Percentiles rank a stretch among this genome's conserved stretches.
These are phyloP conservation scores for Vannuccia rotundouncinata DNA, from an alignment of 2,888 invertebrate genomes.

Conservation along the genomic window DNA sequence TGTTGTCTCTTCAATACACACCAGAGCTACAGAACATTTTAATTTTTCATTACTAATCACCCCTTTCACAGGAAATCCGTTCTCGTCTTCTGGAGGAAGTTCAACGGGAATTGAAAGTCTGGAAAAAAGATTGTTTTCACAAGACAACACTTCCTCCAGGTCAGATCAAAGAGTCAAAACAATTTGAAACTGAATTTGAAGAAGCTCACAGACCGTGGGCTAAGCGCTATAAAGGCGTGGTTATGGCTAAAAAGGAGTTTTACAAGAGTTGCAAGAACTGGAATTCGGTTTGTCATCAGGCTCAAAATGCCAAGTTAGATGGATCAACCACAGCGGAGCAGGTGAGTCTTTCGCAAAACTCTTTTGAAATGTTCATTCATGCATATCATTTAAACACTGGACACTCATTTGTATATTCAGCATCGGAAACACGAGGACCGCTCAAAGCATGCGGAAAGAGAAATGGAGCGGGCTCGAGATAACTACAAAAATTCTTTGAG, in stretches of 20 bases:
- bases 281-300: neutral
- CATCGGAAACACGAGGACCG: conserved; percentile 3
- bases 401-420: too few species aligned
- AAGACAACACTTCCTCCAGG: conserved; percentile 64
- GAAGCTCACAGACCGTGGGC: conserved; percentile 99
- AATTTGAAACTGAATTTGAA: conserved; percentile 96
- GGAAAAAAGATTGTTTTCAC: conserved; percentile 96
- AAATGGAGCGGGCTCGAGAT: conserved; percentile 80
- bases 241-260: conserved; percentile 85
- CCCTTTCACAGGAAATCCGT: neutral
- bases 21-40: too few species aligned
- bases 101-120: conserved; percentile 50
- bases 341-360: neutral
- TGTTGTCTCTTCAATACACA: too few species aligned
- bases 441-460: conserved; percentile 64
- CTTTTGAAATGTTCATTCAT: neutral
- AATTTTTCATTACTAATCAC: neutral
- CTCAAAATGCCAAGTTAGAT: conserved; percentile 33
- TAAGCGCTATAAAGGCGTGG: conserved; percentile 84
- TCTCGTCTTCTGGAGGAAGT: conserved; percentile 70
- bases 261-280: conserved; percentile 59
- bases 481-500: conserved; percentile 83
- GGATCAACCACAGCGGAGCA: neutral
- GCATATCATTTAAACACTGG: neutral
- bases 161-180: conserved; percentile 82